These are phyloP conservation scores for Hoplodrina ambigua DNA, from an alignment of 2,888 invertebrate genomes.

Conservation along the genomic window DNA sequence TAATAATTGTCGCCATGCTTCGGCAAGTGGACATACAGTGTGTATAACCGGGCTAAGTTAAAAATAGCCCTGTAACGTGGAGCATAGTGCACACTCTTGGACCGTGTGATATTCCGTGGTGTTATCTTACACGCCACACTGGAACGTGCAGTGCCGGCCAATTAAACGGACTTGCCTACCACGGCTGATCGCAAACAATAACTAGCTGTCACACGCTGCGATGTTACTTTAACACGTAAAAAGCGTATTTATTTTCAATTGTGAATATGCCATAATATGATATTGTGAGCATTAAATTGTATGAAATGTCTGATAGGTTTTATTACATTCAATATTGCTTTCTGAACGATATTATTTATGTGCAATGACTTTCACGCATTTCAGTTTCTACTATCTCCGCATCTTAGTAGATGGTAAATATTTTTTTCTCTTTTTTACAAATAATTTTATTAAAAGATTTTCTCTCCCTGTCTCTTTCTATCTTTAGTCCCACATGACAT, in stretches of 20 bases:
- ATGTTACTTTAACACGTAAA: constrained; percentile 42
- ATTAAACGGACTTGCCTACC: constrained; percentile 70
- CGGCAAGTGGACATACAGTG: constrained; percentile 45
- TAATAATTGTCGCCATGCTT: constrained; percentile 59
- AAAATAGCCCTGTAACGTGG: constrained; percentile 53
- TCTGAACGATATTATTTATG: constrained; percentile 19
- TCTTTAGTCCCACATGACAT: neutral
- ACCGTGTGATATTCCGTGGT: constrained; percentile 47
- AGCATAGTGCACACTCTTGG: constrained; percentile 55
- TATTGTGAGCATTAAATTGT: constrained; percentile 36
- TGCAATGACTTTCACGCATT: neutral
- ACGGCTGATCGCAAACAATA: constrained; percentile 61
- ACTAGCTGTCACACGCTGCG: constrained; percentile 63
- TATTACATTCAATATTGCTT: constrained; percentile 34
- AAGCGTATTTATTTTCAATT: constrained; percentile 47
- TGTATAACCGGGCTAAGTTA: constrained; percentile 54
- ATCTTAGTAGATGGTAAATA: neutral
- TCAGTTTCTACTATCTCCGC: neutral
- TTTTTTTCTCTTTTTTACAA: neutral
- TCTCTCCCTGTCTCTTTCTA: neutral
- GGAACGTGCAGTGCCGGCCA: constrained; percentile 68
- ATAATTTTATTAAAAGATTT: neutral
- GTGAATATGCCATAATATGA: constrained; percentile 30
- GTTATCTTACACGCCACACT: constrained; percentile 71
- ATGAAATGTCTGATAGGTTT: constrained; percentile 35